These are phyloP conservation scores for Lampris incognitus DNA, from an alignment of 2,113 vertebrate species.

Conservation along the genomic window DNA sequence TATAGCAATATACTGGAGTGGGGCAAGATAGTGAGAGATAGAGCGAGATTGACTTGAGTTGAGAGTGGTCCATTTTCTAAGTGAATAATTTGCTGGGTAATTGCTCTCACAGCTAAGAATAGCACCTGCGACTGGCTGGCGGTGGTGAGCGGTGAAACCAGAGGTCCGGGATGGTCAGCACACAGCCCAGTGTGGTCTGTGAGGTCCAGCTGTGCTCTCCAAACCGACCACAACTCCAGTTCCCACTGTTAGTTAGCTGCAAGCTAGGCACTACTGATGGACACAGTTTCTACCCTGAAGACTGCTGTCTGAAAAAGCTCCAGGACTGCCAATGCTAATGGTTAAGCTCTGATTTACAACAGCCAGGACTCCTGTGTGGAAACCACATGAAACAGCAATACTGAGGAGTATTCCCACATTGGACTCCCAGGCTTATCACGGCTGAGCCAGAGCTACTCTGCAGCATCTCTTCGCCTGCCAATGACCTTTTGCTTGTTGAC, in stretches of 20 bases:
- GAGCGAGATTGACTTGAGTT: not conserved
- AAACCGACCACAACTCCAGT: conserved; percentile 51
- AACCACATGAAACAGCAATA: conserved; percentile 58
- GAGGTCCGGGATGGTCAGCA: conserved; percentile 56
- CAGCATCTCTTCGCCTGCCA: conserved; percentile 38
- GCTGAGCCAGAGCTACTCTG: conserved; percentile 7
- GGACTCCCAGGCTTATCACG: conserved; percentile 52
- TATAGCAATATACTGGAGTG: not conserved
- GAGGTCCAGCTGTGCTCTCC: conserved; percentile 63
- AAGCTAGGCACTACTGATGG: conserved; percentile 28
- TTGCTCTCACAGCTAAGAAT: conserved; percentile 70
- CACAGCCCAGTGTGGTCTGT: conserved; percentile 56
- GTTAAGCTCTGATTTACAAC: conserved; percentile 43
- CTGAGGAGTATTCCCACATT: conserved; percentile 46
- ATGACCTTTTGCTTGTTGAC: conserved; percentile 43
- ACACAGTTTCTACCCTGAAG: conserved; percentile 63
- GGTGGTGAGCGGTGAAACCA: conserved; percentile 40
- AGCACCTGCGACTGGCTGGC: conserved; percentile 58
- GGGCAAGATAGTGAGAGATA: not conserved
- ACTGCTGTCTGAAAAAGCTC: conserved; percentile 48
- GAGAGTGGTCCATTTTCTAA: conserved; percentile 27
- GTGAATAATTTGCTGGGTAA: conserved; percentile 66
- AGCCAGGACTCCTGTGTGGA: conserved; percentile 37
- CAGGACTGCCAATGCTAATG: conserved; percentile 55
- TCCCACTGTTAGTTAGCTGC: conserved; percentile 59